These are phyloP conservation scores for Proteles cristata DNA, from an alignment of 2,113 vertebrate species.

Conservation along the genomic window DNA sequence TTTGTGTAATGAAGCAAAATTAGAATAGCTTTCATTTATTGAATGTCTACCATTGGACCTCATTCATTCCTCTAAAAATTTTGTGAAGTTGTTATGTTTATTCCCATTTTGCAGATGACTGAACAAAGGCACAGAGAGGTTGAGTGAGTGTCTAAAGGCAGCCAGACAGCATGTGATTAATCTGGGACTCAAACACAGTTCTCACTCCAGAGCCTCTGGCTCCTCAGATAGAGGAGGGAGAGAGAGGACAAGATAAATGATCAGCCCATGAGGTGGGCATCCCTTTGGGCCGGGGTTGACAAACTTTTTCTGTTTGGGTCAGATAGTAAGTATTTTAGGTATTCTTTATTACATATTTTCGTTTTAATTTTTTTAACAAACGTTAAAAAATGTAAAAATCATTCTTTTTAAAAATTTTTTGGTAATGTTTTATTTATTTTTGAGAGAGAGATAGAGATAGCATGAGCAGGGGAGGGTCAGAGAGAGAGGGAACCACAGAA, in stretches of 20 bases:
- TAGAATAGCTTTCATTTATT: conserved; percentile 25
- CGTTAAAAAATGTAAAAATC: background rate
- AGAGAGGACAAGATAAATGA: background rate
- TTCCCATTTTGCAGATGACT: conserved; percentile 21
- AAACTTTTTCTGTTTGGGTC: background rate
- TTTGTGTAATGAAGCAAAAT: background rate
- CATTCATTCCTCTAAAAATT: background rate
- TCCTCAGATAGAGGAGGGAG: background rate
- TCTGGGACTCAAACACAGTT: background rate
- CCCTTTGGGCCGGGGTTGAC: background rate
- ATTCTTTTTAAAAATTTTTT: background rate
- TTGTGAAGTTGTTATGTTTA: conserved; percentile 7
- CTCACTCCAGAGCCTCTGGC: background rate
- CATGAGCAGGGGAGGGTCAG: too few relatives aligned
- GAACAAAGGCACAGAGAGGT: background rate
- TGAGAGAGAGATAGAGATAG: too few relatives aligned
- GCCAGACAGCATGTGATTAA: background rate
- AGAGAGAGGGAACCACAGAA: too few relatives aligned
- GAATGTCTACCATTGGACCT: background rate
- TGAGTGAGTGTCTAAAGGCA: background rate
- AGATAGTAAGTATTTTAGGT: conserved; percentile 29
- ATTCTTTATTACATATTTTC: background rate
- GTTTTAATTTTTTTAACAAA: conserved; percentile 2
- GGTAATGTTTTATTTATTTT: too few relatives aligned
- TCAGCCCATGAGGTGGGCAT: background rate